Evolutionary conservation across 2,113 vertebrate genomes (phyloP).

Genomic region (Carettochelys insculpta): DNA sequence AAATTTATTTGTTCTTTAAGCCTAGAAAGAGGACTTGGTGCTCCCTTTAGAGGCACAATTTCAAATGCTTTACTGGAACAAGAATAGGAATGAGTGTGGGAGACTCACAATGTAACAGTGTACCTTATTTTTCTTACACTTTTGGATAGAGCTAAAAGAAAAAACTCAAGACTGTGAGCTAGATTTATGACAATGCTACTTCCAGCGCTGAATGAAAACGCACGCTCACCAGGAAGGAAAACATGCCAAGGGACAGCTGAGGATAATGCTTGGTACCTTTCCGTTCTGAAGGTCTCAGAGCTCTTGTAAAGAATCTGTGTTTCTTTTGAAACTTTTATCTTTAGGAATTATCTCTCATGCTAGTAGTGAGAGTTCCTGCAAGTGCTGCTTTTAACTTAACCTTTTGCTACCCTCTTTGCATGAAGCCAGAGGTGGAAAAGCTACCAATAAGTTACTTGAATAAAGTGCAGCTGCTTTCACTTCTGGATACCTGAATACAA

Average conservation of each 20-base stretch:
- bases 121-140: neutral
- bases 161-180: neutral
- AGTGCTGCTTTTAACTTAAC: neutral
- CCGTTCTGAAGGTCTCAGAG: neutral
- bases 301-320: neutral
- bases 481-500: no score
- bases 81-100: neutral
- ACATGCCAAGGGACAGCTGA: neutral
- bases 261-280: neutral
- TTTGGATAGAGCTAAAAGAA: neutral
- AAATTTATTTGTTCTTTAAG: neutral
- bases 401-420: accelerated
- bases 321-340: neutral
- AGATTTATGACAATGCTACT: neutral
- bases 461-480: no score
- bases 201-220: neutral
- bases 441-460: no score
- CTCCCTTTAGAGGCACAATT: neutral
- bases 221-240: neutral
- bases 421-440: no score
- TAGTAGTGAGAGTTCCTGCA: neutral
- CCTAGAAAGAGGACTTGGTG: neutral
- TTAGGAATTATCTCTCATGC: neutral
- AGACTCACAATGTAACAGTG: neutral
- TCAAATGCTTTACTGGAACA: neutral